phyloP scores from a whole-genome alignment of 2,888 invertebrate species.

The Ditylenchus weischeri region DNA sequence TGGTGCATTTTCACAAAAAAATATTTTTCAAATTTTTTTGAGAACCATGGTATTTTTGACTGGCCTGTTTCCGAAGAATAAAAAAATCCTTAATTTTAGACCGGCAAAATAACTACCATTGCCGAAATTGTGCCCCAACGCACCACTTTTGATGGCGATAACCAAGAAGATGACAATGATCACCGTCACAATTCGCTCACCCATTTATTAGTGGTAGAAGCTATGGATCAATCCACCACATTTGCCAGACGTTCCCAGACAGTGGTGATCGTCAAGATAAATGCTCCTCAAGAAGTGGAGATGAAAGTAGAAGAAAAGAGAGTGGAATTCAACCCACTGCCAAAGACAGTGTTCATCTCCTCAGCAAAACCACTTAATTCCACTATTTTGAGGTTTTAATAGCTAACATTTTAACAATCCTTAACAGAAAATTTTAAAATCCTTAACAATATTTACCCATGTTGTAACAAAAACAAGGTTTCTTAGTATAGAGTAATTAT shows the following conservation, averaged over 20 bases:
- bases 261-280: slow-evolving; percentile 32
- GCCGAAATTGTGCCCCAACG: slow-evolving; percentile 25
- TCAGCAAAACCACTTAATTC: slow-evolving; percentile 50
- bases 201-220: slow-evolving; percentile 43
- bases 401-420: no score
- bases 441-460: no score
- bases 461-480: no score
- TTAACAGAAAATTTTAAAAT: no score
- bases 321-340: slow-evolving; percentile 50
- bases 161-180: slow-evolving; percentile 1
- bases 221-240: slow-evolving; percentile 39
- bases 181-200: background rate
- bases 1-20: no score
- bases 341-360: slow-evolving; percentile 53
- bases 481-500: background rate
- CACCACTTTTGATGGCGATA: slow-evolving; percentile 22
- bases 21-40: no score
- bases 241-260: slow-evolving; percentile 38
- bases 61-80: background rate
- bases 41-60: no score
- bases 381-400: slow-evolving; percentile 38
- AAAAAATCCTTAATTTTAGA: slow-evolving; percentile 27
- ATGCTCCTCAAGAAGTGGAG: background rate
- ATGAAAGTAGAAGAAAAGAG: slow-evolving; percentile 7
- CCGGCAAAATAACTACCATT: slow-evolving; percentile 43